Evolutionary conservation across 2,888 invertebrate genomes (phyloP), one percentile per base, ranked within the genome.

Genomic region (Pteria penguin): DNA sequence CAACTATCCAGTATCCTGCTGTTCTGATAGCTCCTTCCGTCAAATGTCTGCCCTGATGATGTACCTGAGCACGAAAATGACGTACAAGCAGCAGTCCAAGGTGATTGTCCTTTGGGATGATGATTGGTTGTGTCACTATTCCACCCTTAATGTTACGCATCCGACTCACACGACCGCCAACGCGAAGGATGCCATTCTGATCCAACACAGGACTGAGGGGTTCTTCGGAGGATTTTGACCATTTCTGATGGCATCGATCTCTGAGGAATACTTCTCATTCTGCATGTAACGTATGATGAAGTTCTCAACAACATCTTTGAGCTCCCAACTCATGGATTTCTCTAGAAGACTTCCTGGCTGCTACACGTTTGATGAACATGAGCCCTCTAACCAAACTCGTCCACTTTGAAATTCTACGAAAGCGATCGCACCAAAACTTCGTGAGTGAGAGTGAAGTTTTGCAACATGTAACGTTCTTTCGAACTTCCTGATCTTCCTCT

Each of bases 1-100:
- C 78, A 18, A 70, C 33, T 1, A 82, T 78, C 81, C 82, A 82
- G 62, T 18, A 80, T 26, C 81, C 81, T 3, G 67, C 69, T 2
- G 68, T n/a, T n/a, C 82, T 33, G 3, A 82, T 54, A 5, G 77
- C 76, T 1, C 79, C 80, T 66, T 83, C 78, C 1, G 82, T 80
- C 4, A 83, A 26, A 31, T 72, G 76, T 26, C 81, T 58, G 5
- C 83, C 80, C 54, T 83, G 81, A 55, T 83, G 83, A 2, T 80
- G 32, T 8, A 81, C 72, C 0, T 54, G 5, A 11, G 31, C 62
- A 62, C 79, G 83, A 55, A 55, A 80, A 60, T 78, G 69, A 22
- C 75, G 61, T 1, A 80, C 57, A 8, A 83, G 22, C 3, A 82
- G 55, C 18, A 24, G 58, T 4, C 71, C 74, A 26, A 81, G 54